Evolutionary conservation across 2,888 invertebrate species (phyloP).

Genomic region (Pinctada fucata): DNA sequence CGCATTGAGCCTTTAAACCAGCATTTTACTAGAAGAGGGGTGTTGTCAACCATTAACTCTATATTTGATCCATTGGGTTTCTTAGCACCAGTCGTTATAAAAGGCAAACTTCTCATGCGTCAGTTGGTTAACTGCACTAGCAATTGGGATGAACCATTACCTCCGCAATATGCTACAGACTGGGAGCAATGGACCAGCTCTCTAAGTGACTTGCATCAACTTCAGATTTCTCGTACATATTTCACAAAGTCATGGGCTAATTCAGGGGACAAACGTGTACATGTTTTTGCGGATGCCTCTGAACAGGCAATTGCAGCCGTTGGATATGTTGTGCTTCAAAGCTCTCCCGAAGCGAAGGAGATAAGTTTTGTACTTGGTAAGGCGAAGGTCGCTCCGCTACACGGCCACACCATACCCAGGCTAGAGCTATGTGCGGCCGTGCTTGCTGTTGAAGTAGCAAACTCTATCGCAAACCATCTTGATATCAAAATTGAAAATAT

Average conservation of each 20-base stretch:
- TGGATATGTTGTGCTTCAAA: constrained; percentile 46
- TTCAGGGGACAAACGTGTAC: constrained; percentile 17
- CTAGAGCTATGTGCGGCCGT: constrained; percentile 50
- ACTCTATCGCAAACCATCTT: constrained; percentile 24
- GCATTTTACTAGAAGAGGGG: constrained; percentile 42
- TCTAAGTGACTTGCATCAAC: constrained; percentile 18
- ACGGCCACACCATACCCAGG: constrained; percentile 47
- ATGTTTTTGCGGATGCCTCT: constrained; percentile 52
- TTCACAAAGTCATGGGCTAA: neutral
- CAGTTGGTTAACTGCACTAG: constrained; percentile 19
- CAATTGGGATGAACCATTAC: constrained; percentile 47
- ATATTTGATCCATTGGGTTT: constrained; percentile 52
- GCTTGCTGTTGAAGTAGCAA: constrained; percentile 41
- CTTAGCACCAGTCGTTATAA: constrained; percentile 39
- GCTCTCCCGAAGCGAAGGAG: no score
- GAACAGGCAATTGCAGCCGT: constrained; percentile 48
- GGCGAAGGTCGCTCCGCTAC: no score
- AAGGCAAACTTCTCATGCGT: constrained; percentile 41
- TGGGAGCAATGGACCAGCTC: constrained; percentile 42
- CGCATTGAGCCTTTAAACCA: constrained; percentile 15
- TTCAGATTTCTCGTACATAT: constrained; percentile 24
- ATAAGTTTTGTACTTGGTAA: no score
- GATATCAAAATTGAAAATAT: constrained; percentile 19
- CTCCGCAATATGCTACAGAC: constrained; percentile 13
- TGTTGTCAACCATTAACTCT: constrained; percentile 49